phyloP scores from a whole-genome alignment of 2,797 vertebrate genomes.

The Margarornis squamiger region DNA sequence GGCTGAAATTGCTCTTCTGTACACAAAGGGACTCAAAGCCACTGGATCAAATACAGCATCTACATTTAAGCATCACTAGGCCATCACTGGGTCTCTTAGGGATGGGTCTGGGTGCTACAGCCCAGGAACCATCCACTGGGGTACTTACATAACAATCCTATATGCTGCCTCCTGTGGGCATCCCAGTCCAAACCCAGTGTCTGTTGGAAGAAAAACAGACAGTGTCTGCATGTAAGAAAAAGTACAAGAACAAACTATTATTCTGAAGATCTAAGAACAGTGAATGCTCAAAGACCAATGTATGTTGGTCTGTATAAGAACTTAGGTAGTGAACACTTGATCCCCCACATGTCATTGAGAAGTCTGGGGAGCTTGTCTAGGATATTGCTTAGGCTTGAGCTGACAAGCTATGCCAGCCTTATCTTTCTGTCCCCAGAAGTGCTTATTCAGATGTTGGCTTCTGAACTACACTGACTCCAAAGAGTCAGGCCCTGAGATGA shows the following conservation, averaged over 20 bases:
- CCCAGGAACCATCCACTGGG: neutral
- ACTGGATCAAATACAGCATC: neutral
- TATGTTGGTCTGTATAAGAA: neutral
- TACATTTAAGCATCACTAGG: neutral
- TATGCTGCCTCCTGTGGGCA: neutral
- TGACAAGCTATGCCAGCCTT: neutral
- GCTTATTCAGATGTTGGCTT: neutral
- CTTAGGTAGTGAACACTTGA: accelerated
- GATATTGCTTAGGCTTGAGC: neutral
- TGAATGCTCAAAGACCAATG: neutral
- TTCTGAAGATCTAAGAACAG: neutral
- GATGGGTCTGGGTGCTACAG: neutral
- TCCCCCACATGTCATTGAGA: neutral
- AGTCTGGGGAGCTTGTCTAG: neutral
- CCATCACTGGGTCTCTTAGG: neutral
- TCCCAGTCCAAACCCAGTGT: neutral
- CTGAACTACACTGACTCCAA: neutral
- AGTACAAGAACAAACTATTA: neutral
- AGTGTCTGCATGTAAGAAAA: neutral
- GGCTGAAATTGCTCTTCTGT: neutral
- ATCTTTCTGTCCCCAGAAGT: neutral
- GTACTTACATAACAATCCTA: neutral
- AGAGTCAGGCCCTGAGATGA: neutral
- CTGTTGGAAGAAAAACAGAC: neutral
- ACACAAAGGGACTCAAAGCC: neutral